Percentiles rank a stretch among this genome's conserved stretches.
Evolutionary conservation across 2,797 vertebrate species (phyloP).

Genomic region (Nasua narica): DNA sequence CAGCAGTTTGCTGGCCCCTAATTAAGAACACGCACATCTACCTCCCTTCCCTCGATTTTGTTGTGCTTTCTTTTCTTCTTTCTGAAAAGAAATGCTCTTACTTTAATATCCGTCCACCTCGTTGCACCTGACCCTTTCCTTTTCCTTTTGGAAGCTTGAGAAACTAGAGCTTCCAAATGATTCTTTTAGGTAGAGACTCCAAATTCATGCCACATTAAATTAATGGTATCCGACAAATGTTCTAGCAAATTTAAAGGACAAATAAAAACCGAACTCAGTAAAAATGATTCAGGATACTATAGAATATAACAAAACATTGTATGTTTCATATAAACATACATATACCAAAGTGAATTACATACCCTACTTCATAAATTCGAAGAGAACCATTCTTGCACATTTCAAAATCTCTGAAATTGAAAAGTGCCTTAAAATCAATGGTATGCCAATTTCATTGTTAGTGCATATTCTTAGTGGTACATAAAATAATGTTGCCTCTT

Average conservation of each 20-base stretch:
- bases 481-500: constrained; percentile 48
- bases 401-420: constrained; percentile 4
- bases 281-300: neutral
- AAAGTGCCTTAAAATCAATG: neutral
- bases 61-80: neutral
- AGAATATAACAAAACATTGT: neutral
- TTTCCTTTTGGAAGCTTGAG: neutral
- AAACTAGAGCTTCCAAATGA: neutral
- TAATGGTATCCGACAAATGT: neutral
- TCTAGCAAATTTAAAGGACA: neutral
- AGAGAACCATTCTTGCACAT: neutral
- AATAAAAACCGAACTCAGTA: neutral
- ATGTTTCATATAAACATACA: neutral
- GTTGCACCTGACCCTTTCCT: neutral
- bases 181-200: neutral
- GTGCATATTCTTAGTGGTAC: constrained; percentile 16
- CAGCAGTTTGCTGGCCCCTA: neutral
- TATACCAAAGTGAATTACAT: neutral
- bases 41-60: neutral
- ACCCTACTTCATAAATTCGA: neutral
- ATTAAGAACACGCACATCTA: neutral
- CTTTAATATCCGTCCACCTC: neutral
- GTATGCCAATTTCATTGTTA: constrained; percentile 11
- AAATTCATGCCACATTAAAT: neutral
- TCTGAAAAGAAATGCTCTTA: neutral